phyloP scores from a whole-genome alignment of 2,888 invertebrate genomes.

The Monochamus alternatus region DNA sequence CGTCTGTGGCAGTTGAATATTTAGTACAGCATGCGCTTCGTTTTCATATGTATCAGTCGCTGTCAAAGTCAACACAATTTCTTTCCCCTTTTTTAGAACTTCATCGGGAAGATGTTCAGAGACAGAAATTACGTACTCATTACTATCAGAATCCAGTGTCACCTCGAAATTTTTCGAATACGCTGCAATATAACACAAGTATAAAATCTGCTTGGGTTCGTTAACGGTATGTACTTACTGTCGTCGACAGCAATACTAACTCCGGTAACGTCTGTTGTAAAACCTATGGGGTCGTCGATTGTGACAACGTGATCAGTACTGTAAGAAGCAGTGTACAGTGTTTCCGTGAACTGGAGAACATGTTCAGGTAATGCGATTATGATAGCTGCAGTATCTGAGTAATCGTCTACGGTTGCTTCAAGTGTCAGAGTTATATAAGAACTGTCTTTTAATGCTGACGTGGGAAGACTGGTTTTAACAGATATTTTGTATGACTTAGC shows the following conservation, averaged over 20 bases:
- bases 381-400: conserved; percentile 41
- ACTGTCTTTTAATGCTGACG: conserved; percentile 43
- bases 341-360: conserved; percentile 39
- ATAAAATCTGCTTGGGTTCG: neutral
- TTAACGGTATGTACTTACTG: conserved; percentile 39
- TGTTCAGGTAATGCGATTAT: conserved; percentile 45
- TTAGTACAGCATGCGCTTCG: conserved; percentile 17
- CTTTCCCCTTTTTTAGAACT: neutral
- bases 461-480: conserved; percentile 35
- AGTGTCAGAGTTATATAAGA: conserved; percentile 46
- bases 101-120: neutral
- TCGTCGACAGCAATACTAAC: conserved; percentile 30
- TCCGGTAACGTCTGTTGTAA: conserved; percentile 25
- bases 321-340: conserved; percentile 42
- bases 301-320: conserved; percentile 30
- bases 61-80: conserved; percentile 7
- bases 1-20: conserved; percentile 9
- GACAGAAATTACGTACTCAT: conserved; percentile 9
- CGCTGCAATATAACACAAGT: conserved; percentile 16
- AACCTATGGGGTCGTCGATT: conserved; percentile 40
- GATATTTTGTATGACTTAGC: conserved; percentile 37
- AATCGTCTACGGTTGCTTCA: conserved; percentile 40
- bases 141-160: neutral
- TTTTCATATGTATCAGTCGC: conserved; percentile 19
- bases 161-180: conserved; percentile 12